A percentile compares a stretch with the other conserved stretches of the same genome.
These are phyloP conservation scores for Yponomeuta malinellus DNA, from an alignment of 2,888 invertebrate genomes.

Conservation along the genomic window DNA sequence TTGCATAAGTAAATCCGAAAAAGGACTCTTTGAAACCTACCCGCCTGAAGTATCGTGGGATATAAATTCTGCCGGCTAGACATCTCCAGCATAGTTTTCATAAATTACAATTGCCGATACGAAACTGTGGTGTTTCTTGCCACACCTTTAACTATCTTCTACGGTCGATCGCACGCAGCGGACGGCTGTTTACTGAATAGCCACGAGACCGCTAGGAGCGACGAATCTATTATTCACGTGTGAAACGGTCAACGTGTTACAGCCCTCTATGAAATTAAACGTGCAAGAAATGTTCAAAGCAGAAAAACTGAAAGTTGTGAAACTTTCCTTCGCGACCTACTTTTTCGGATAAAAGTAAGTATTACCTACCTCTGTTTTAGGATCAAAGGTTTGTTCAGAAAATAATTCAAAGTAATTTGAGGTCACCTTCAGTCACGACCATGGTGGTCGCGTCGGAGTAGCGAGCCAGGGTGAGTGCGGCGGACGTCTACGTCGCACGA, in stretches of 20 bases:
- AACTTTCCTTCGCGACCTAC: not conserved
- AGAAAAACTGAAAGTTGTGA: not conserved
- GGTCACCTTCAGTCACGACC: conserved; percentile 33
- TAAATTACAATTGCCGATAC: not conserved
- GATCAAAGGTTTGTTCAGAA: conserved; percentile 20
- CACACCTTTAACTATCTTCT: not conserved
- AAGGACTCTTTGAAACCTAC: conserved; percentile 22
- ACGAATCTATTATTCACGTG: conserved; percentile 50
- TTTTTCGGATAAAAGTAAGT: not conserved
- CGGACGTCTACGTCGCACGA: conserved; percentile 30
- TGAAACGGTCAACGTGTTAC: conserved; percentile 34
- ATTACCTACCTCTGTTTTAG: not conserved
- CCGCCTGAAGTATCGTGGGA: conserved; percentile 39
- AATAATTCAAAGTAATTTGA: not conserved
- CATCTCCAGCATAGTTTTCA: conserved; percentile 49
- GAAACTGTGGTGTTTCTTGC: not conserved
- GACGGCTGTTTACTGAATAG: conserved; percentile 30
- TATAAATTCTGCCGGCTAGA: conserved; percentile 59
- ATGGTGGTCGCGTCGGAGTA: conserved; percentile 45
- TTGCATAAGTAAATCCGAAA: not conserved
- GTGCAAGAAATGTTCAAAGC: not conserved
- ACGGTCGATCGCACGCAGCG: conserved; percentile 21
- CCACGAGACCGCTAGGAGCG: conserved; percentile 20
- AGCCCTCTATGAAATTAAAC: not conserved
- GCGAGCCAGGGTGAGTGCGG: conserved; percentile 37